Evolutionary conservation across 2,888 invertebrate genomes (phyloP).

Genomic region (Falcaria lacertinaria): DNA sequence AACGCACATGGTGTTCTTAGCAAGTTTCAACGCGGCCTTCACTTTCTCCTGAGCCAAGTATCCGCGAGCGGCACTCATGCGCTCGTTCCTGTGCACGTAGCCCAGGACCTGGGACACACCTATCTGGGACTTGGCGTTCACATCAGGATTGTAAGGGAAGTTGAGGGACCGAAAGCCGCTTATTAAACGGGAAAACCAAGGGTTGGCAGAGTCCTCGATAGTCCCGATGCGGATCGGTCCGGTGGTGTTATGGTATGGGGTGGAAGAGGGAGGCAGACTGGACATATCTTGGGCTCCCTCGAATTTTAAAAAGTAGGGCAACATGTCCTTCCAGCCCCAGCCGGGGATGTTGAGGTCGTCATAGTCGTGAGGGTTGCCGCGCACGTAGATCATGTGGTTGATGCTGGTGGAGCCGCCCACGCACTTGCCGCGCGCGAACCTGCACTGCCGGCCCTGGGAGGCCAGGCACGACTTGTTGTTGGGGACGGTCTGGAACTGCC

Average conservation of each 20-base stretch:
- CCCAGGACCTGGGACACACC: slow-evolving; percentile 43
- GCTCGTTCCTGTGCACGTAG: slow-evolving; percentile 39
- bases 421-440: slow-evolving; percentile 48
- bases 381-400: slow-evolving; percentile 58
- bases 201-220: slow-evolving; percentile 38
- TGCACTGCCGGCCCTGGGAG: slow-evolving; percentile 31
- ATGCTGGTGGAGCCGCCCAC: slow-evolving; percentile 60
- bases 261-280: slow-evolving; percentile 38
- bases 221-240: slow-evolving; percentile 41
- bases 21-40: slow-evolving; percentile 29
- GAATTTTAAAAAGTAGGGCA: slow-evolving; percentile 50
- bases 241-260: slow-evolving; percentile 45
- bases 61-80: slow-evolving; percentile 49
- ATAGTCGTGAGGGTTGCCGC: slow-evolving; percentile 48
- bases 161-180: slow-evolving; percentile 31
- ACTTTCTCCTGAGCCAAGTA: slow-evolving; percentile 38
- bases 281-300: slow-evolving; percentile 42
- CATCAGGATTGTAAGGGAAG: slow-evolving; percentile 44
- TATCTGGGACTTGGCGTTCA: slow-evolving; percentile 48
- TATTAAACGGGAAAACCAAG: slow-evolving; percentile 43
- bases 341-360: slow-evolving; percentile 36
- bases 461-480: slow-evolving; percentile 53
- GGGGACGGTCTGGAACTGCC: slow-evolving; percentile 44
- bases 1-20: slow-evolving; percentile 40
- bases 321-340: slow-evolving; percentile 49